Conservation (phyloP, 2,797 vertebrate genomes). For the Chaenodraco wilsoni region DNA sequence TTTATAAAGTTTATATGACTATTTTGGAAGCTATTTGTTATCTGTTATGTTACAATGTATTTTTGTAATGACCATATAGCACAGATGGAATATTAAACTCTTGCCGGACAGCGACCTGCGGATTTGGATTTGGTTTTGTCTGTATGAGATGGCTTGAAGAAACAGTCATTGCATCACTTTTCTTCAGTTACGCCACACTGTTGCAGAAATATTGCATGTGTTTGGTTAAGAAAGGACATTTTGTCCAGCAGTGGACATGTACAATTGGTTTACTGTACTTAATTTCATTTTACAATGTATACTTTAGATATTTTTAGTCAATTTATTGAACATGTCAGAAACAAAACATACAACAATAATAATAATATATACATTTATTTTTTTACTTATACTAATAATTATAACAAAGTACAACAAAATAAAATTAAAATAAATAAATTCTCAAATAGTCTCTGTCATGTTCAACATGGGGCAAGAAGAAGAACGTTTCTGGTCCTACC, state of each 20-base stretch:
- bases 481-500: too few species aligned
- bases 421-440: too few species aligned
- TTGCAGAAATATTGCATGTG: slow-evolving; percentile 2
- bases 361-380: too few species aligned
- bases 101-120: slow-evolving; percentile 14
- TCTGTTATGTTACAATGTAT: slow-evolving; percentile 59
- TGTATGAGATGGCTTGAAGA: background rate
- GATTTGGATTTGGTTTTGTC: slow-evolving; percentile 25
- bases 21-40: slow-evolving; percentile 56
- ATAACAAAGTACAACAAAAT: too few species aligned
- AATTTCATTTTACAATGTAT: background rate
- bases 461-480: too few species aligned
- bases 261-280: background rate
- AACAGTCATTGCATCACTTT: slow-evolving; percentile 19
- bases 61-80: slow-evolving; percentile 68
- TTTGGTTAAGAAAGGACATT: slow-evolving; percentile 13
- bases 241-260: background rate
- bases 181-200: slow-evolving; percentile 2
- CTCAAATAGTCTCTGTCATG: too few species aligned
- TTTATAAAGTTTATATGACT: slow-evolving; percentile 64
- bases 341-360: too few species aligned
- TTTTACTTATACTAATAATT: too few species aligned
- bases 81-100: slow-evolving; percentile 63
- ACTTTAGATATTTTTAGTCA: background rate
- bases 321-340: too few species aligned